phyloP scores from a whole-genome alignment of 1,140 invertebrate genomes.

The Laupala kohalensis region DNA sequence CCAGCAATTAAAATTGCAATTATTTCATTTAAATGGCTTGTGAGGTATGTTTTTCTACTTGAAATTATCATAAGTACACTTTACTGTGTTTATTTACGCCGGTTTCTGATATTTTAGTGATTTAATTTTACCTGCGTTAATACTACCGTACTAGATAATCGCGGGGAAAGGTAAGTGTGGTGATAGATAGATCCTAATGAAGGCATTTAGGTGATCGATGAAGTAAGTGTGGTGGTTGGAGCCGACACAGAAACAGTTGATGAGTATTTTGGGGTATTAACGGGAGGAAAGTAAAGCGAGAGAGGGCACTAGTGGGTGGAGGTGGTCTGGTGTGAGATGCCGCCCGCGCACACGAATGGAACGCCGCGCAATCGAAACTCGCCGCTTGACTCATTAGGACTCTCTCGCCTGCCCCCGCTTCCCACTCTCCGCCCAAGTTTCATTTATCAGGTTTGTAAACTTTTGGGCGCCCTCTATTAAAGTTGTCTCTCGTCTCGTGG shows the following conservation, averaged over 20 bases:
- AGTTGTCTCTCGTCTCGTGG: not conserved
- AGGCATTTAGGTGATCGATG: not conserved
- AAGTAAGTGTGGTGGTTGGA: too few species aligned
- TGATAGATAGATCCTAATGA: too few species aligned
- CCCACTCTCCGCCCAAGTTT: not conserved
- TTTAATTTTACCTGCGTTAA: too few species aligned
- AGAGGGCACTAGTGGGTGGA: not conserved
- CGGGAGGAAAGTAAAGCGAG: not conserved
- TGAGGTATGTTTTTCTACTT: too few species aligned
- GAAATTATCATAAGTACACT: too few species aligned
- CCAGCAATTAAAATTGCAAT: too few species aligned
- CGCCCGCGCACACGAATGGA: not conserved
- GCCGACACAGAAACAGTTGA: not conserved
- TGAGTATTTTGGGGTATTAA: not conserved
- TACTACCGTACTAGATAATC: too few species aligned
- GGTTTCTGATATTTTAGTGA: too few species aligned
- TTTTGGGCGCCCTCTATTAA: not conserved
- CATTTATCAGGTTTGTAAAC: not conserved
- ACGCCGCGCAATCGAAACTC: not conserved
- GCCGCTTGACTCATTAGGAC: not conserved
- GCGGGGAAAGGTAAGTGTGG: too few species aligned
- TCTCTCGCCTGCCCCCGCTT: not conserved
- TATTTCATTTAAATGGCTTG: too few species aligned
- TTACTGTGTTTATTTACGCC: too few species aligned
- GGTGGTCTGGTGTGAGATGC: not conserved